Evolutionary conservation across 2,797 vertebrate genomes (phyloP), one percentile per base, ranked within the genome.

Genomic region (Sebastes vulpes): DNA sequence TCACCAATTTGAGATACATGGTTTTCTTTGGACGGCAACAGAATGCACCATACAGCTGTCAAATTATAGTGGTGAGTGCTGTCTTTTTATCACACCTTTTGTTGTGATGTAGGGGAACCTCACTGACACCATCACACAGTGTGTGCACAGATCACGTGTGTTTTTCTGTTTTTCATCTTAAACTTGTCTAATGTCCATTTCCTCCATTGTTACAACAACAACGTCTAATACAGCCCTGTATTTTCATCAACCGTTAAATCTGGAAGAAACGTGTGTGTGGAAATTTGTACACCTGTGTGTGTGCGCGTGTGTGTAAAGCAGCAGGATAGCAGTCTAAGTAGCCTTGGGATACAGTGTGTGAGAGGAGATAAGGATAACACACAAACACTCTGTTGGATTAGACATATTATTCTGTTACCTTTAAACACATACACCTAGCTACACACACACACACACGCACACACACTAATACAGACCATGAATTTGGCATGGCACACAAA

Each of bases 321-420:
- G 85, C 85, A 82, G 83, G 85, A 78, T 60, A 72, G 71, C 76
- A 77, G 75, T 79, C 70, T 72, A 59, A 79, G 82, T 85, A 83
- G 86, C 91, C 90, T 59, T 57, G 75, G 88, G 89, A 90, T 75
- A 82, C 83, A 75, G 85, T 88, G 80, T 93, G 89, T 83, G 78
- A 82, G 80, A 69, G 57, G 38, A 91, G 87, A 93, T 91, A 91
- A 91, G 91, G 50, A 77, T 72, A 83, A 86, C 82, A 85, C 69
- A 86, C 75, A 81, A 80, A 79, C 84, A 77, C 71, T 60, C 25
- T 56, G 65, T 54, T 80, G 81, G 83, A 88, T 84, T 82, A 77
- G 60, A 79, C 64, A 74, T 64, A 78, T 70, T 81, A 85, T 85
- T 88, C 11, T 77, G 54, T 80, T 85, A 83, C 79, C 32, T 89